phyloP scores from a whole-genome alignment of 2,888 invertebrate genomes.

The Chesias legatella region DNA sequence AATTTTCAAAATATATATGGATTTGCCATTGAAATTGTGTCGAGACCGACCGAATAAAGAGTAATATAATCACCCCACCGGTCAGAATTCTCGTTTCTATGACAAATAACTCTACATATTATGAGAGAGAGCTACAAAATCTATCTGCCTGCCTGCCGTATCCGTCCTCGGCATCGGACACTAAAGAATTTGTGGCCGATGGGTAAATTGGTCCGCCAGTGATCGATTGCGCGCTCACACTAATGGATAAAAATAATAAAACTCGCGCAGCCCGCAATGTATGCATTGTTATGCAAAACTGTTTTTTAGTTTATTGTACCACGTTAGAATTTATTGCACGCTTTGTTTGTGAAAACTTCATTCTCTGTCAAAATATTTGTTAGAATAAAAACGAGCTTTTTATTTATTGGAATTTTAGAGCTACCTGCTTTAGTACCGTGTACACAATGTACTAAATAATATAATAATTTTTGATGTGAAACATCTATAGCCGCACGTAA shows the following conservation, averaged over 20 bases:
- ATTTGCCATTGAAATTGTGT: no score
- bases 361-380: constrained; percentile 6
- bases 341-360: constrained; percentile 2
- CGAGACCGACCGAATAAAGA: no score
- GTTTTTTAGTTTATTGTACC: constrained; percentile 36
- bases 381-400: no score
- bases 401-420: no score
- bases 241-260: constrained; percentile 57
- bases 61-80: no score
- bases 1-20: no score
- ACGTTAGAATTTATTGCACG: constrained; percentile 24
- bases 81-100: no score
- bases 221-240: constrained; percentile 59
- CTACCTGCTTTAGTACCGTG: no score
- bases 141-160: constrained; percentile 54
- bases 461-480: no score
- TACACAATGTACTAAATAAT: no score
- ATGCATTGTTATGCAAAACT: constrained; percentile 53
- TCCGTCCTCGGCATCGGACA: constrained; percentile 54
- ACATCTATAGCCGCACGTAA: no score
- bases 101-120: constrained; percentile 13
- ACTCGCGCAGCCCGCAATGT: constrained; percentile 41
- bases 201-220: constrained; percentile 75
- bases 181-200: constrained; percentile 74
- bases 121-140: constrained; percentile 34